These are phyloP conservation scores for Coptodon rendalli DNA, from an alignment of 2,113 vertebrate species.

Conservation along the genomic window DNA sequence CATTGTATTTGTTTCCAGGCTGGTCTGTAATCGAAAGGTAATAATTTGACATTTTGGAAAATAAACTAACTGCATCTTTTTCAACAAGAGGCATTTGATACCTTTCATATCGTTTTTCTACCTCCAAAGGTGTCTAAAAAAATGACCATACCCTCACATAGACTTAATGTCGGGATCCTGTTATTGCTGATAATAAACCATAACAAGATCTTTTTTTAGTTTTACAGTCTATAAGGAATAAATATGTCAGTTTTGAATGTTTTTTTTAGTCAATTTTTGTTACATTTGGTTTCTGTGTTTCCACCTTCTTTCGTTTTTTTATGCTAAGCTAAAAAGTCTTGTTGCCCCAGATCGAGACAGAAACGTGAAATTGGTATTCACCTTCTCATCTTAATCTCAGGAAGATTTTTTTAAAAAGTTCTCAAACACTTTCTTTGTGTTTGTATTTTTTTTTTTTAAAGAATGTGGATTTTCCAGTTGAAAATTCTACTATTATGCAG, in stretches of 20 bases:
- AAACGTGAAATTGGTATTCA: neutral
- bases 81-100: neutral
- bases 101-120: neutral
- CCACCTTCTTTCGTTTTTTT: neutral
- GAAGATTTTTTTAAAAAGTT: neutral
- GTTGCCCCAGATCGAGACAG: no score
- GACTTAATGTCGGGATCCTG: neutral
- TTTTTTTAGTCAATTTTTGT: neutral
- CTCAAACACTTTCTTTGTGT: neutral
- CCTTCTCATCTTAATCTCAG: neutral
- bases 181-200: neutral
- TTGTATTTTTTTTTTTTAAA: neutral
- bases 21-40: neutral
- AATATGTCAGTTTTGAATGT: neutral
- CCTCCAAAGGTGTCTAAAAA: neutral
- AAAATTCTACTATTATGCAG: neutral
- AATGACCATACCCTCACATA: neutral
- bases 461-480: neutral
- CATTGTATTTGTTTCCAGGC: neutral
- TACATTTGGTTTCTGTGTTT: neutral
- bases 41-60: neutral
- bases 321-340: neutral
- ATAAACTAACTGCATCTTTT: neutral
- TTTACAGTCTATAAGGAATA: neutral
- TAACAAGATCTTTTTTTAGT: neutral